Evolutionary conservation across 1,140 invertebrate genomes (phyloP).

Genomic region (Littorina saxatilis): DNA sequence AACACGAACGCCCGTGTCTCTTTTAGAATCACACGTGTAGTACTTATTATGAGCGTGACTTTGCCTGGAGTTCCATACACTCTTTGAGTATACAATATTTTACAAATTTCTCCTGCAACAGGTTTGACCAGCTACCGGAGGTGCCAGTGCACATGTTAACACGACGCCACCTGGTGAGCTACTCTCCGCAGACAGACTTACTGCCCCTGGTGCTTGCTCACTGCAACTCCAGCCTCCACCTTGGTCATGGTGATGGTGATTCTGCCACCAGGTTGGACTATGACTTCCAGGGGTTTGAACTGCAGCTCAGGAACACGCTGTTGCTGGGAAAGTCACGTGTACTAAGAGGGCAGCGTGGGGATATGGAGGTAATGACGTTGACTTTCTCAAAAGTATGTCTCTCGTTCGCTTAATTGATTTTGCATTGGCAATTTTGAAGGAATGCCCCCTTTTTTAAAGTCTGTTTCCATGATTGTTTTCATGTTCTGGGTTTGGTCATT

Average conservation of each 20-base stretch:
- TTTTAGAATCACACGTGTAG: too few species aligned
- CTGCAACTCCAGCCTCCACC: constrained; percentile 62
- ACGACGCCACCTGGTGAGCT: constrained; percentile 57
- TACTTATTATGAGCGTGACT: too few species aligned
- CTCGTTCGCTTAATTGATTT: background rate
- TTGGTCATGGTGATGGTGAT: constrained; percentile 39
- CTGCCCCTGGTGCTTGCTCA: constrained; percentile 61
- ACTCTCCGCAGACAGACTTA: constrained; percentile 60
- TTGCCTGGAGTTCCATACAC: too few species aligned
- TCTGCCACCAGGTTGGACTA: constrained; percentile 52
- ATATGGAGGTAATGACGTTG: constrained; percentile 32
- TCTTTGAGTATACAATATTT: too few species aligned
- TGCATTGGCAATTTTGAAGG: background rate
- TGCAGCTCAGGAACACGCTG: constrained; percentile 52
- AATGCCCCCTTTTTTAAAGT: background rate
- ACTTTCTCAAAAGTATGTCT: background rate
- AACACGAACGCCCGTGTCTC: too few species aligned
- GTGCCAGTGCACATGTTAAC: constrained; percentile 45
- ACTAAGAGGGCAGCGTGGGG: background rate
- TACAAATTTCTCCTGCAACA: too few species aligned
- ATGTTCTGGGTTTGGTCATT: background rate
- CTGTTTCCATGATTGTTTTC: background rate
- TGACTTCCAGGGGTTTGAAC: constrained; percentile 56
- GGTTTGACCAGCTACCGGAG: constrained; percentile 36
- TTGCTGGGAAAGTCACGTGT: constrained; percentile 52